Base-by-base conservation (phyloP, 2,888 invertebrate species). In the Napeogenes sylphis region DNA sequence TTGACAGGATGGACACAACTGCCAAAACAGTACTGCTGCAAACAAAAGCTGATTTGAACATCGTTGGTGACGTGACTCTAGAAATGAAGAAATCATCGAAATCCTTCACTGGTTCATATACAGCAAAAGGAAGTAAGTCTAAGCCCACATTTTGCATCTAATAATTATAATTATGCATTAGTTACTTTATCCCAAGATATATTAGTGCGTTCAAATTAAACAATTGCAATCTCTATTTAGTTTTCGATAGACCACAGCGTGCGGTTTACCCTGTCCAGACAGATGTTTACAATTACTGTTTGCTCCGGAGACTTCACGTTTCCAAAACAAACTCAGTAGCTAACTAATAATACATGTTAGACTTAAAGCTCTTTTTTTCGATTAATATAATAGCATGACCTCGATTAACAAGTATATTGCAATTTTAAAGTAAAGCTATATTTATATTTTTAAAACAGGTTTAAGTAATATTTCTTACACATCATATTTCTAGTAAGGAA, bases 101-200 rank as follows among this genome's bases (percentile, higher is more conserved):
- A 68, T 65, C 65, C 0, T 78, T 81, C 13, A 63, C 71, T 0
- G 85, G 85, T 33, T 61, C 66, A 14, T 80, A 80, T 63, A 67
- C 71, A n/a, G 78, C 80, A n/a, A 72, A 75, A 66, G 73, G 78
- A 70, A 82, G 87, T 87, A 78, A 82, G 84, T 30, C 0, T 21
- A 21, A n/a, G 30, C 4, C 35, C 8, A 30, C 12, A 51, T 10
- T 51, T 10, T 10, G 42, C 10, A 1, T 12, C 42, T 42, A 42
- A 10, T 42, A 10, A 42, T 10, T 42, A 3, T 10, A 10, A 10
- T 0, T 6, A 10, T 8, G 3, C 42, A 42, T 42, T 42, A 42
- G 3, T 42, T 10, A 12, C 12, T 42, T 10, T 42, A 42, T 42
- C 42, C 3, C 3, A 12, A 42, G 8, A 6, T 42, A 10, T 42